Evolutionary conservation across 35 echinoderm and acorn worm genomes (phyloP), one percentile per base, ranked within the genome.

Genomic region (Diadema setosum): DNA sequence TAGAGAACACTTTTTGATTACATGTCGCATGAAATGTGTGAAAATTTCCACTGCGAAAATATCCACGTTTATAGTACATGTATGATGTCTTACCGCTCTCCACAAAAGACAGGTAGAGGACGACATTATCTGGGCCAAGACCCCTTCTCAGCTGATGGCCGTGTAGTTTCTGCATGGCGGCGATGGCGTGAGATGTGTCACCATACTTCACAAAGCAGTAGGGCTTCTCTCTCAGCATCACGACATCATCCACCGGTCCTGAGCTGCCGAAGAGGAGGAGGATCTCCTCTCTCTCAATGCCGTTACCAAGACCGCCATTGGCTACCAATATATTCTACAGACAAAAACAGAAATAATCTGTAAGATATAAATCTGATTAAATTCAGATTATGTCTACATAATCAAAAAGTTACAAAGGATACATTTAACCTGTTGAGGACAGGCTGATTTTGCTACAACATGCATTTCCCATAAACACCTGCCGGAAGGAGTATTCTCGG

Each of bases 301-400:
- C 85, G 39, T 93, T 93, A 2, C 78, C 57, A 21, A 93, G 82
- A 7, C 91, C 91, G 1, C 86, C 91, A 88, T 88, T 93, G 21
- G 61, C 91, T 41, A 93, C 86, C 21, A 93, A 60, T 30, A 93
- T 34, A 60, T 76, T 42, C 89, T 91, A 29, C 0, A 83, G 18
- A 69, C 2, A 87, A 26, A 86, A 20, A 73, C 24, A 52, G 18
- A 74, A 21, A 76, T 34, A 70, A 84, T 42, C 24, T 65, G 40
- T 25, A 43, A 48, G 39, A 46, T 17, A 87, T n/a, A 45, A 5
- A 3, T 48, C 2, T 48, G 15, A 29, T 58, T 45, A 69, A 86
- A 42, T 73, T 39, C 24, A 39, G 5, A 41, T 18, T 2, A 16
- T 48, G 5, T 73, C 23, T 12, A 44, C 23, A 9, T 70, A 0